Evolutionary conservation across 2,113 vertebrate genomes (phyloP).

Genomic region (Amblyopsis rosae): DNA sequence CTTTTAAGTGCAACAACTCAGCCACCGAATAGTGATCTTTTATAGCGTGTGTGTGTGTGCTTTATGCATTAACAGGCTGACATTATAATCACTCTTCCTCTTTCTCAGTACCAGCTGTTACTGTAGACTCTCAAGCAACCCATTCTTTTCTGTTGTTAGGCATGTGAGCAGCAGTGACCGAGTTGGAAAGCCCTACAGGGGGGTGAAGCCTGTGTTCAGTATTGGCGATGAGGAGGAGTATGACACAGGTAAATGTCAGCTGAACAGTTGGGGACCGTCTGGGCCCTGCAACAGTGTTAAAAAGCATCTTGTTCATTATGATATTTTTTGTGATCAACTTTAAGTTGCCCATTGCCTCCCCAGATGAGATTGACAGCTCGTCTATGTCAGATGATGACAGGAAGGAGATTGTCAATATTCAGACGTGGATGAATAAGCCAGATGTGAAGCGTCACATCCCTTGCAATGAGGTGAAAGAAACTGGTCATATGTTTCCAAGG

Average conservation of each 20-base stretch:
- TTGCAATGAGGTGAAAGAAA: conserved; percentile 97
- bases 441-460: conserved; percentile 94
- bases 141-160: conserved; percentile 60
- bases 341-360: conserved; percentile 15
- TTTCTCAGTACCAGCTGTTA: not conserved
- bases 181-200: conserved; percentile 94
- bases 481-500: conserved; percentile 98
- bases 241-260: conserved; percentile 83
- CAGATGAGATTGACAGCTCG: conserved; percentile 98
- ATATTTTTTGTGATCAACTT: not conserved
- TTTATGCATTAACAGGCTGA: not conserved
- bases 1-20: conserved; percentile 33
- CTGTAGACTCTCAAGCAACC: not conserved
- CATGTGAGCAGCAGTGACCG: conserved; percentile 98
- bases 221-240: conserved; percentile 98
- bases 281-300: not conserved
- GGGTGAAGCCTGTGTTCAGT: conserved; percentile 98
- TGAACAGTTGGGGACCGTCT: no score
- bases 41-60: no score
- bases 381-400: conserved; percentile 97
- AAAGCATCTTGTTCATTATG: not conserved
- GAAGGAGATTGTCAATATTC: conserved; percentile 96
- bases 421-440: conserved; percentile 98
- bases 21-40: not conserved
- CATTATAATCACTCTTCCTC: not conserved